Evolutionary conservation across 2,888 invertebrate species (phyloP).

Genomic region (Watsonalla cultraria): DNA sequence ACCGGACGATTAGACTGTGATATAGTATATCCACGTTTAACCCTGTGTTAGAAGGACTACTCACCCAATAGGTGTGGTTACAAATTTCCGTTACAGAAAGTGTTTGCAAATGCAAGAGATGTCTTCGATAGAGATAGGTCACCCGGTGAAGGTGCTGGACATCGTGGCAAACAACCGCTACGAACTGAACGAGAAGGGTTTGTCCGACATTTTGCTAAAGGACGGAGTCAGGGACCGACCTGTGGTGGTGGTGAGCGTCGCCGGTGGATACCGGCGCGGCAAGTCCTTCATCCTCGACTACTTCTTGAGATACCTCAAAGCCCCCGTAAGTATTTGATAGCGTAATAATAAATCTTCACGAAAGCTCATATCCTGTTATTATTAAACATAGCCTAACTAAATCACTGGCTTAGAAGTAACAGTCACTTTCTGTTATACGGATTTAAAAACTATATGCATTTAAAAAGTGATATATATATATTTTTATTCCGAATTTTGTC

Average conservation of each 20-base stretch:
- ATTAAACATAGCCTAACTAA: too few species aligned
- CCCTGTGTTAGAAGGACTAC: too few species aligned
- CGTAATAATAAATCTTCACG: slow-evolving; percentile 2
- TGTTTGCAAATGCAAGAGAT: too few species aligned
- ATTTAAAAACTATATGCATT: too few species aligned
- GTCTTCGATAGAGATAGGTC: neutral
- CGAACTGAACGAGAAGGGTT: slow-evolving; percentile 12
- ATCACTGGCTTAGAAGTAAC: too few species aligned
- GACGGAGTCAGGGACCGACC: slow-evolving; percentile 20
- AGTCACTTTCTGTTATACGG: too few species aligned
- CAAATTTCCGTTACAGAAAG: too few species aligned
- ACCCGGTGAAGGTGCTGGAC: neutral
- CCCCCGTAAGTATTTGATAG: slow-evolving; percentile 17
- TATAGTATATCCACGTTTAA: too few species aligned
- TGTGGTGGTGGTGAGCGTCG: slow-evolving; percentile 29
- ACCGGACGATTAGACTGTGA: too few species aligned
- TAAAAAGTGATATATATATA: too few species aligned
- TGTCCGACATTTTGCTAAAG: slow-evolving; percentile 13
- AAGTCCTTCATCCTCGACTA: slow-evolving; percentile 31
- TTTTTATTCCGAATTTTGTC: too few species aligned
- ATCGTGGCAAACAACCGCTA: slow-evolving; percentile 1
- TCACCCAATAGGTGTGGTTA: too few species aligned
- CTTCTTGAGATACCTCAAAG: slow-evolving; percentile 25
- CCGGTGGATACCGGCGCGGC: slow-evolving; percentile 28
- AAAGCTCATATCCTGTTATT: neutral